Evolutionary conservation across 2,113 vertebrate genomes (phyloP).

Genomic region (Seriola aureovittata): DNA sequence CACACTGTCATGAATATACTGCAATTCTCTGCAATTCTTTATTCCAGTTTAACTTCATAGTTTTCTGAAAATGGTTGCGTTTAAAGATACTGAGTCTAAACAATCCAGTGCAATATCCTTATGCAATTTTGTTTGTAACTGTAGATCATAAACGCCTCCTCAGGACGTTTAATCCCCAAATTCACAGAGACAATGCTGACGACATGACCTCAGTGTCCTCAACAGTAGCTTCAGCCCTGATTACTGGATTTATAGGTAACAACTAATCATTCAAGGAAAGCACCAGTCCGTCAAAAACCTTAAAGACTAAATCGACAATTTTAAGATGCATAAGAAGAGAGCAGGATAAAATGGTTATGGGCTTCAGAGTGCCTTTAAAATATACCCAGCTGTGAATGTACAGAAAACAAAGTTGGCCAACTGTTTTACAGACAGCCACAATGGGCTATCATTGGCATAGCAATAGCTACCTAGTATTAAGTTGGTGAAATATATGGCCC

Average conservation of each 20-base stretch:
- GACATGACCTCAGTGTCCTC: neutral
- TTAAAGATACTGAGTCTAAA: neutral
- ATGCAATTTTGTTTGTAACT: neutral
- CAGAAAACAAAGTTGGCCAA: slow-evolving; percentile 13
- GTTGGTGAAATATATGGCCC: slow-evolving; percentile 45
- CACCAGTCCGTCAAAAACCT: neutral
- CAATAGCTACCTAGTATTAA: slow-evolving; percentile 34
- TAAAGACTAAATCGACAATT: neutral
- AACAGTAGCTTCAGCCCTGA: neutral
- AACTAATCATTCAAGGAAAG: too few relatives aligned
- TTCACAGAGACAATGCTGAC: neutral
- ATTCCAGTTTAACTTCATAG: neutral
- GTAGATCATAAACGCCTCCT: neutral
- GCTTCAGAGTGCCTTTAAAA: neutral
- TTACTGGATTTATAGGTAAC: too few relatives aligned
- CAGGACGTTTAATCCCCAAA: neutral
- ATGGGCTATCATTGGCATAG: slow-evolving; percentile 31
- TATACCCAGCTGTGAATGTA: neutral
- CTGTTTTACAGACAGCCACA: slow-evolving; percentile 36
- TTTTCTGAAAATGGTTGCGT: neutral
- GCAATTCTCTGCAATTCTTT: neutral
- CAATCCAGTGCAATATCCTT: neutral
- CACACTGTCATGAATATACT: neutral
- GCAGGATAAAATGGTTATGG: neutral
- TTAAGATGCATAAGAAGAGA: neutral